phyloP scores from a whole-genome alignment of 2,113 vertebrate genomes.

The zebrafish (Danio rerio) region DNA sequence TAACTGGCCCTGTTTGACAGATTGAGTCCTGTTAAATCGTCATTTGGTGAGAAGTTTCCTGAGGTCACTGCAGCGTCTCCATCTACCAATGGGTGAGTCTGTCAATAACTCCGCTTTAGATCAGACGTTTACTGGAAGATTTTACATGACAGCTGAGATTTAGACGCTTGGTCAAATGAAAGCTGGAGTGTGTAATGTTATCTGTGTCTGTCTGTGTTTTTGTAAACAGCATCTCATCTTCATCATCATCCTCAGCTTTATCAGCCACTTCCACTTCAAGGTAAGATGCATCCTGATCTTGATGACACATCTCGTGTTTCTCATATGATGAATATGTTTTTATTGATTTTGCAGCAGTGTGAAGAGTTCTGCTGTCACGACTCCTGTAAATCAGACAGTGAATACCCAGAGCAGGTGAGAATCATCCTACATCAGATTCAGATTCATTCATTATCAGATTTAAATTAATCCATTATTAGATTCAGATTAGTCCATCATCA shows the following conservation, averaged over 20 bases:
- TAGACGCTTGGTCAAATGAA: no score
- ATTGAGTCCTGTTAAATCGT: slow-evolving; percentile 23
- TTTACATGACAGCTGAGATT: no score
- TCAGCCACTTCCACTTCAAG: not conserved
- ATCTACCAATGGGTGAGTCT: slow-evolving; percentile 5
- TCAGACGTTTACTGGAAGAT: no score
- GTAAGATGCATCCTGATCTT: not conserved
- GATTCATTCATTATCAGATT: not conserved
- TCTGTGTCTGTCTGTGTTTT: not conserved
- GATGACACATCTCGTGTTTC: not conserved
- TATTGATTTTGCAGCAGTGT: not conserved
- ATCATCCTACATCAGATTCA: not conserved
- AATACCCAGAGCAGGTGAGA: slow-evolving; percentile 9
- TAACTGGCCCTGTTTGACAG: slow-evolving; percentile 1
- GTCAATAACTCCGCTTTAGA: no score
- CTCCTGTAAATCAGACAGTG: not conserved
- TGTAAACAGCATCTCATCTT: not conserved
- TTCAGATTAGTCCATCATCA: not conserved
- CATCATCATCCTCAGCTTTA: not conserved
- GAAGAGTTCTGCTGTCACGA: not conserved
- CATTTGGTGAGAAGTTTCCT: slow-evolving; percentile 1
- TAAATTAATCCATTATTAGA: not conserved
- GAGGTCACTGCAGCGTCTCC: not conserved
- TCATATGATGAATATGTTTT: not conserved
- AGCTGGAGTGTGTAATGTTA: not conserved